Evolutionary conservation across 2,113 vertebrate species (phyloP).

Genomic region (Gila orcuttii): DNA sequence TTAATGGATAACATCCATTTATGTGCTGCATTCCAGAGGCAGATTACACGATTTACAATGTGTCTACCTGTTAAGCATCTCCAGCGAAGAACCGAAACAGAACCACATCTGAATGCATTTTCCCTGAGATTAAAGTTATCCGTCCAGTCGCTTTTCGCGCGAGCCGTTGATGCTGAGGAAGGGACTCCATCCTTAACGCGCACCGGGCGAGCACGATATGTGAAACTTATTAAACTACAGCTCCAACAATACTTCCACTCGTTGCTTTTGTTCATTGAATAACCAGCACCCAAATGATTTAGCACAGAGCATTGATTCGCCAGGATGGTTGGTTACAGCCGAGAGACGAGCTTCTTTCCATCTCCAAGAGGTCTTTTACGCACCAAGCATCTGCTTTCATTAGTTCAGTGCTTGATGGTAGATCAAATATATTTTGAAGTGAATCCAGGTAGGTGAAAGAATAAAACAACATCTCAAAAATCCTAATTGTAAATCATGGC

Average conservation of each 20-base stretch:
- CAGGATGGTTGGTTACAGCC: background rate
- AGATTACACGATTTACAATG: background rate
- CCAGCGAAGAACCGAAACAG: conserved; percentile 61
- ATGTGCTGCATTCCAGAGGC: background rate
- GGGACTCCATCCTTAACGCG: conserved; percentile 64
- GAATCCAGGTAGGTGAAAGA: background rate
- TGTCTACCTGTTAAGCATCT: conserved; percentile 66
- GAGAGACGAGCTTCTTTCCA: background rate
- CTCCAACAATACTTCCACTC: conserved; percentile 43
- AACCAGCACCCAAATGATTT: conserved; percentile 7
- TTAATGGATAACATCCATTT: background rate
- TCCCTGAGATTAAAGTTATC: conserved; percentile 64
- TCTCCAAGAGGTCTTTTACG: conserved; percentile 41
- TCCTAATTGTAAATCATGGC: background rate
- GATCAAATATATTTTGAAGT: background rate
- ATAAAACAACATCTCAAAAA: background rate
- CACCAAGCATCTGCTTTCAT: conserved; percentile 7
- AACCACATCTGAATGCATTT: conserved; percentile 58
- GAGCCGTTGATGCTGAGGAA: conserved; percentile 32
- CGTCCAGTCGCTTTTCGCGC: conserved; percentile 44
- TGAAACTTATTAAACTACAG: conserved; percentile 34
- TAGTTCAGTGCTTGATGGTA: background rate
- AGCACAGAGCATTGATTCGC: background rate
- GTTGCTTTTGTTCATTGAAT: background rate
- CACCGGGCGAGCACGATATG: conserved; percentile 42